Evolutionary conservation across 1,140 invertebrate genomes (phyloP).

Genomic region (Hycleus phaleratus): DNA sequence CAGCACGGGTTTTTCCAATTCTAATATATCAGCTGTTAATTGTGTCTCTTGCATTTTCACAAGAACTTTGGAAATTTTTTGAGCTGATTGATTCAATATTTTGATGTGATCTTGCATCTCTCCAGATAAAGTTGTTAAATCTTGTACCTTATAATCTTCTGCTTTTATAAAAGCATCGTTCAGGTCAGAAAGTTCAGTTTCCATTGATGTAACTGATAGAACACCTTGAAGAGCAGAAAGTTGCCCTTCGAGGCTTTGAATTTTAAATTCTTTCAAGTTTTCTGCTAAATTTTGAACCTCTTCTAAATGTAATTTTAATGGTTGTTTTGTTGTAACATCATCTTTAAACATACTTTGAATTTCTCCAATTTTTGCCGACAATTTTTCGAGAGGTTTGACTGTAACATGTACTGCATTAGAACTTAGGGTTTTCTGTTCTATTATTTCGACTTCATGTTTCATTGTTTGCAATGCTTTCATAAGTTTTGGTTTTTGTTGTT

Average conservation of each 20-base stretch:
- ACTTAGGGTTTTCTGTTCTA: not conserved
- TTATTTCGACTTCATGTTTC: not conserved
- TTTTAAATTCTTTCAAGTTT: not conserved
- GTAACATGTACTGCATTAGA: not conserved
- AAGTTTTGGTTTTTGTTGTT: conserved; percentile 13
- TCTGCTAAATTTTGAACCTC: not conserved
- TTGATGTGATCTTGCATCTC: too few species aligned
- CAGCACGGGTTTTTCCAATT: too few species aligned
- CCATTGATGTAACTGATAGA: not conserved
- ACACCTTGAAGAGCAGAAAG: not conserved
- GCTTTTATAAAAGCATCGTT: conserved; percentile 6
- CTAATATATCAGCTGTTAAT: too few species aligned
- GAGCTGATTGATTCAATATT: too few species aligned
- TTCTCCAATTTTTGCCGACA: conserved; percentile 2
- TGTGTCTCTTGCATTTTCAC: too few species aligned
- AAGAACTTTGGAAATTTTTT: too few species aligned
- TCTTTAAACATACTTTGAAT: not conserved
- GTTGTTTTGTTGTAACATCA: not conserved
- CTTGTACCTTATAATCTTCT: too few species aligned
- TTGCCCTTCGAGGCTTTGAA: not conserved
- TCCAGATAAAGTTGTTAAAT: too few species aligned
- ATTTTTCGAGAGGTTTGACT: not conserved
- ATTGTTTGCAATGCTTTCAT: conserved; percentile 6
- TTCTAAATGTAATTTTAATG: not conserved
- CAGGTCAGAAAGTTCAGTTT: not conserved